phyloP scores from a whole-genome alignment of 2,113 vertebrate species.

The Tinamus guttatus region DNA sequence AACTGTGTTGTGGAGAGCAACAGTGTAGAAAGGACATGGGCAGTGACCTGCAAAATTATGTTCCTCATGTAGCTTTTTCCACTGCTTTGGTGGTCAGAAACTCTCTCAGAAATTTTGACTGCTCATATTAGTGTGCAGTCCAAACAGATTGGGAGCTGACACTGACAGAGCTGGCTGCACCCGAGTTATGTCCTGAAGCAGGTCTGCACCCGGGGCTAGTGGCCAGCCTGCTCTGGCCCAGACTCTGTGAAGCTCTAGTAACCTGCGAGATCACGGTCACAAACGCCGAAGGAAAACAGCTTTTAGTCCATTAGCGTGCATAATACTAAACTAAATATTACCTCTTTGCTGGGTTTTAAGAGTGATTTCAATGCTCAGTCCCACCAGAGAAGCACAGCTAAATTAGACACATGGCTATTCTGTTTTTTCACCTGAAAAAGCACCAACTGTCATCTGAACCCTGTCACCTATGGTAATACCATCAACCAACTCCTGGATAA shows the following conservation, averaged over 20 bases:
- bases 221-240: neutral
- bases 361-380: neutral
- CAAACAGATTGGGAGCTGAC: neutral
- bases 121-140: neutral
- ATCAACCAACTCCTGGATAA: neutral
- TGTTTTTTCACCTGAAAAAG: neutral
- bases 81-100: neutral
- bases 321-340: no score
- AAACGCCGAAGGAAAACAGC: neutral
- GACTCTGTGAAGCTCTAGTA: neutral
- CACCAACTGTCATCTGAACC: neutral
- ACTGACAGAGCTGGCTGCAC: neutral
- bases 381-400: neutral
- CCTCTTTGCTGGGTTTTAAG: no score
- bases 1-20: neutral
- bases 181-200: neutral
- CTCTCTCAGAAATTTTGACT: neutral
- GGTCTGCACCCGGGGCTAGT: neutral
- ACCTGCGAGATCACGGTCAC: neutral
- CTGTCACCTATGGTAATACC: neutral
- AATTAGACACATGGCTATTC: neutral
- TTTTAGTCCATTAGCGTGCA: neutral
- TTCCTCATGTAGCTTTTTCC: neutral
- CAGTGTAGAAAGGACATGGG: neutral
- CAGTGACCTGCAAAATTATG: neutral